Conservation (phyloP, 2,113 vertebrate species). For the Alouatta palliata region DNA sequence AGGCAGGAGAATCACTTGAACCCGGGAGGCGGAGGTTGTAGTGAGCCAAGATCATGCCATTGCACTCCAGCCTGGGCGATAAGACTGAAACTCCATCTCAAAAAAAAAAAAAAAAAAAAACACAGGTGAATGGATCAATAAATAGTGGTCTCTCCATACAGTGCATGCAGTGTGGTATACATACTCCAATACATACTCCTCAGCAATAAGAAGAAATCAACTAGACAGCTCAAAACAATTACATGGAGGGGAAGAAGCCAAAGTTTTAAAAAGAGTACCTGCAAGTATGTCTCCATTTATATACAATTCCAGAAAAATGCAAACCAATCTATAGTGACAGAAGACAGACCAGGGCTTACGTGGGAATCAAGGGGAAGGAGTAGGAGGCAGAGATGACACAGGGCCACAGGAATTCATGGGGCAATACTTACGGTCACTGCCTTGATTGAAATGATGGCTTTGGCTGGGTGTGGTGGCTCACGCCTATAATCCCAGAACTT, state of each 20-base stretch:
- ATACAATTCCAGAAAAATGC: not conserved
- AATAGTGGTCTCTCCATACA: accelerated
- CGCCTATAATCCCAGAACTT: too few species aligned
- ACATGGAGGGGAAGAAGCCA: not conserved
- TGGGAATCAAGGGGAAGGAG: accelerated
- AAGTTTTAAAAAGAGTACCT: not conserved
- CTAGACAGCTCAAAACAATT: not conserved
- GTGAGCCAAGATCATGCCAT: too few species aligned
- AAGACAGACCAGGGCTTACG: not conserved
- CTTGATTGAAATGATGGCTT: not conserved
- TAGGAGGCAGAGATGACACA: not conserved
- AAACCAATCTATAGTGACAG: not conserved
- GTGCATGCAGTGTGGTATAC: not conserved
- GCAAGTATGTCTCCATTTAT: not conserved
- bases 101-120: too few species aligned
- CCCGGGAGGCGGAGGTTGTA: too few species aligned
- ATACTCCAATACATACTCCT: not conserved
- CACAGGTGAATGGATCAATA: not conserved
- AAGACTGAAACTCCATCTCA: too few species aligned
- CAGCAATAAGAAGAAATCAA: not conserved
- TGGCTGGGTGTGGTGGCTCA: too few species aligned
- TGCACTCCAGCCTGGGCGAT: too few species aligned
- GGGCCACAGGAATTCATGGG: not conserved
- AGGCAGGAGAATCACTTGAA: too few species aligned
- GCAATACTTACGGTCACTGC: not conserved